Evolutionary conservation across 1,140 invertebrate species (phyloP).

Genomic region (Papilio dardanus): DNA sequence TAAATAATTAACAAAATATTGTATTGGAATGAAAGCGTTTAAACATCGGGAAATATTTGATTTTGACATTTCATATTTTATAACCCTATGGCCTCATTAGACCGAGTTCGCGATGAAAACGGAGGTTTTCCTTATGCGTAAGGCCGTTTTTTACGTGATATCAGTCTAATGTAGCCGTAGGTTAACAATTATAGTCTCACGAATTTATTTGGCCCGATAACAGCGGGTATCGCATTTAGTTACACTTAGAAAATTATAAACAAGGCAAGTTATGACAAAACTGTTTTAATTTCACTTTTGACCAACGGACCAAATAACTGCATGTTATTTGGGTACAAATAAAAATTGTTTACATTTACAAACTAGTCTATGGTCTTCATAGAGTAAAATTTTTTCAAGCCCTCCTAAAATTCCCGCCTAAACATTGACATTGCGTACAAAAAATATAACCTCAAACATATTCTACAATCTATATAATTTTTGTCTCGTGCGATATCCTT

Average conservation of each 20-base stretch:
- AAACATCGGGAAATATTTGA: background rate
- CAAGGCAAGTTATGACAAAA: background rate
- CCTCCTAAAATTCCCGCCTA: background rate
- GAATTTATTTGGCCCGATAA: no score
- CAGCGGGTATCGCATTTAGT: background rate
- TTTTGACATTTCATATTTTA: conserved; percentile 4
- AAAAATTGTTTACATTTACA: background rate
- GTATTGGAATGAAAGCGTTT: background rate
- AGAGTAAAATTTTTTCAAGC: conserved; percentile 1
- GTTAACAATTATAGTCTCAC: no score
- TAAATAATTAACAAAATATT: background rate
- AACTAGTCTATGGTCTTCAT: conserved; percentile 5
- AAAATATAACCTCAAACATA: conserved; percentile 31
- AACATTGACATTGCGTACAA: conserved; percentile 29
- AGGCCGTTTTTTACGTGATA: no score
- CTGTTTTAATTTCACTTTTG: background rate
- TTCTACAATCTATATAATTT: conserved; percentile 28
- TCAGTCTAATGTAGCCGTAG: no score
- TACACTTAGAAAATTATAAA: background rate
- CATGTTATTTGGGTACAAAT: background rate
- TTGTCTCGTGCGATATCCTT: conserved; percentile 24
- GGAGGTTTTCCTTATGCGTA: no score
- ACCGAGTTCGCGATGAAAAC: no score
- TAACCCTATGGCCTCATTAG: background rate
- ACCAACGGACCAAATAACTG: background rate